Evolutionary conservation across 2,113 vertebrate species (phyloP).

Genomic region (Taurulus bubalis): DNA sequence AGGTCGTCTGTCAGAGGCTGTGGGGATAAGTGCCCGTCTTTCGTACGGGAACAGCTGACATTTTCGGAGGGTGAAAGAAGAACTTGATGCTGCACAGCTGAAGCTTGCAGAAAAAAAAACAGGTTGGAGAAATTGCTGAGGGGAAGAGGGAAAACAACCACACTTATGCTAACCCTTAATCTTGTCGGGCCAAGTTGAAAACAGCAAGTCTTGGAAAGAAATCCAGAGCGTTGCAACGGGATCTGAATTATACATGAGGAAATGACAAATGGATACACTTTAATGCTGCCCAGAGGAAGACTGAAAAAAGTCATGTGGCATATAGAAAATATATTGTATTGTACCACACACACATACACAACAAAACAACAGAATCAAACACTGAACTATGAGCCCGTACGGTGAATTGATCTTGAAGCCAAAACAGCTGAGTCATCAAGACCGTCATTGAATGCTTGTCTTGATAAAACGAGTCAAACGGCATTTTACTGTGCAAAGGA

Average conservation of each 20-base stretch:
- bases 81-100: constrained; percentile 36
- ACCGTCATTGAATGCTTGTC: background rate
- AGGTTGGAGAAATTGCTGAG: constrained; percentile 35
- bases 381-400: background rate
- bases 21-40: constrained; percentile 33
- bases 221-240: constrained; percentile 56
- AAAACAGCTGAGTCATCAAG: background rate
- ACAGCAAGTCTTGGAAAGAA: constrained; percentile 44
- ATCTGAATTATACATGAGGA: constrained; percentile 75
- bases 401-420: background rate
- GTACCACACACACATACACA: background rate
- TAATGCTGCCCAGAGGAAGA: constrained; percentile 40
- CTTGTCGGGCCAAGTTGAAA: constrained; percentile 16
- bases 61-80: constrained; percentile 38
- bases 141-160: constrained; percentile 20
- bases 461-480: constrained; percentile 28
- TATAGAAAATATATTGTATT: constrained; percentile 16
- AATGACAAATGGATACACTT: constrained; percentile 67
- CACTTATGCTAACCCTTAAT: constrained; percentile 46
- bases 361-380: constrained; percentile 11
- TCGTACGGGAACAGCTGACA: constrained; percentile 47
- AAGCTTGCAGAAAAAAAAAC: constrained; percentile 50
- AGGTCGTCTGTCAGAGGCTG: constrained; percentile 12
- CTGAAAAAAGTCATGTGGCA: constrained; percentile 35
- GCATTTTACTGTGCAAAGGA: background rate